Evolutionary conservation across 2,113 vertebrate genomes (phyloP).

Genomic region (Hyperopisus bebe): DNA sequence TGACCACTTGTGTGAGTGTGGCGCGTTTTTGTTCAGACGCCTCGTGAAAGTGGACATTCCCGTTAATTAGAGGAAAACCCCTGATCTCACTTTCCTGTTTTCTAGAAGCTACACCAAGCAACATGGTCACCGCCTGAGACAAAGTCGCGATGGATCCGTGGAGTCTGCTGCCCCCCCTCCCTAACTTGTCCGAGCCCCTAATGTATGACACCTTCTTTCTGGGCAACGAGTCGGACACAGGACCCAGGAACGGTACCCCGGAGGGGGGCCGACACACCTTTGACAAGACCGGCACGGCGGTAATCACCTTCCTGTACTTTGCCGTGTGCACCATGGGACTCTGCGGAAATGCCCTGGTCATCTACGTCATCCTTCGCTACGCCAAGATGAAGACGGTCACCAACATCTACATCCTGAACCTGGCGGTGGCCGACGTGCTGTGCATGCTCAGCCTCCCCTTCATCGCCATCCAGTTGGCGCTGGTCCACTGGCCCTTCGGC

Average conservation of each 20-base stretch:
- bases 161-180: constrained; percentile 53
- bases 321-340: constrained; percentile 83
- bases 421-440: constrained; percentile 90
- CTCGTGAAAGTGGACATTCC: neutral
- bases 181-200: constrained; percentile 55
- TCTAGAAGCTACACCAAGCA: constrained; percentile 21
- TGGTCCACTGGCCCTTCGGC: constrained; percentile 97
- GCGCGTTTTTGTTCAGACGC: neutral
- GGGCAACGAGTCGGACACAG: constrained; percentile 61
- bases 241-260: constrained; percentile 51
- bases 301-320: constrained; percentile 91
- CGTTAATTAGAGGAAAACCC: neutral
- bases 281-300: constrained; percentile 74
- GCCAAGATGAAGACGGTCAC: constrained; percentile 98
- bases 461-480: constrained; percentile 84
- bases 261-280: constrained; percentile 61
- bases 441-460: constrained; percentile 95
- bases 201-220: constrained; percentile 58
- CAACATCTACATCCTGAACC: constrained; percentile 96
- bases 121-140: constrained; percentile 11
- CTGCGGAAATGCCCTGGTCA: constrained; percentile 86
- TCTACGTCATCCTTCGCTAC: constrained; percentile 91
- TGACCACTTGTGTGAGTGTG: neutral
- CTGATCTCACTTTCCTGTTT: neutral
- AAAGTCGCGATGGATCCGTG: constrained; percentile 61